Base-by-base conservation (phyloP, 2,888 invertebrate species). In the Archips xylosteana region DNA sequence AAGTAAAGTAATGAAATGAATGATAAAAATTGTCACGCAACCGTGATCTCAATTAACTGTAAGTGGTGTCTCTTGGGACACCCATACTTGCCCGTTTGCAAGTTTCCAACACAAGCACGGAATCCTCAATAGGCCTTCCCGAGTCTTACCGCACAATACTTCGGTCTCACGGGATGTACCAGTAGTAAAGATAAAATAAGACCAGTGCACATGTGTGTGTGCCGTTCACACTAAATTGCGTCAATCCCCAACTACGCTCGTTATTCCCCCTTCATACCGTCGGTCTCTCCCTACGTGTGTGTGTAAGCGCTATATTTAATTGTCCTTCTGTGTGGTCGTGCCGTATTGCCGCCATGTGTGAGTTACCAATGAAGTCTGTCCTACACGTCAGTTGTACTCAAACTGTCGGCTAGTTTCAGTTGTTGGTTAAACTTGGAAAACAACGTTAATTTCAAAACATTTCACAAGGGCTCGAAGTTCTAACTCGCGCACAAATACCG, bases 231-330 rank as follows among this genome's bases (percentile, higher is more conserved):
- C 82, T 81, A 84, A 83, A 90, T 92, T 91, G 86, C 92, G 92
- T 92, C 93, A 92, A 92, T 92, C 89, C 89, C 87, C 81, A 87
- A 89, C 87, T 83, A 83, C 83, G 82, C 83, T 89, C 84, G 87
- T 87, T 87, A 89, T 87, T 87, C 88, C 89, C 88, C 85, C 80
- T 89, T 83, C 88, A 85, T 87, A 87, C 84, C 87, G 85, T 87
- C 86, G 86, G 87, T 89, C 89, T 45, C 63, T 89, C 89, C 86
- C 82, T 77, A 60, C 76, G 72, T 73, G 69, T 85, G 92, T 91
- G 87, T 87, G 90, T 34, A 91, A 90, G 91, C 79, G 86, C 92
- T 93, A 94, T 92, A 93, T 92, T 91, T 92, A 91, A 90, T 89
- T 89, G 85, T 85, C 86, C 81, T 81, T 88, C 86, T 87, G 88